Evolutionary conservation across 2,797 vertebrate genomes (phyloP).

Genomic region (Scyliorhinus canicula): DNA sequence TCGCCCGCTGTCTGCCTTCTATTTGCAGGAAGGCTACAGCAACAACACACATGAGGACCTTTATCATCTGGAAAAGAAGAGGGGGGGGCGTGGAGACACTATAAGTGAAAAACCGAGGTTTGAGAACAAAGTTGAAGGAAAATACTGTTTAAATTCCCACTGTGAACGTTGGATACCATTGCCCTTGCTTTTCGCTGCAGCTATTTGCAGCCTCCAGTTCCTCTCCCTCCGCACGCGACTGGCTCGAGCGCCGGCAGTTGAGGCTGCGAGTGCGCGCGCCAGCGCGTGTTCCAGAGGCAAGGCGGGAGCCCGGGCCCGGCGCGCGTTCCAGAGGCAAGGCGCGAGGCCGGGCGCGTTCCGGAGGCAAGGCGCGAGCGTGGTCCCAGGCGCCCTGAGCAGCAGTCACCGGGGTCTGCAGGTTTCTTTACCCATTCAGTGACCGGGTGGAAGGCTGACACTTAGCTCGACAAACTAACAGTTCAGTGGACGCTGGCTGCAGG

Average conservation of each 20-base stretch:
- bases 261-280: background rate
- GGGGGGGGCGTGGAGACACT: background rate
- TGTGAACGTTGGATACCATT: background rate
- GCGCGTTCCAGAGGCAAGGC: background rate
- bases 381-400: too few species aligned
- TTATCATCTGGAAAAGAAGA: slow-evolving; percentile 61
- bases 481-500: background rate
- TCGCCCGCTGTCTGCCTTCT: slow-evolving; percentile 29
- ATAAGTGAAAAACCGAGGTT: background rate
- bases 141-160: background rate
- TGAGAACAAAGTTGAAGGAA: background rate
- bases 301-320: background rate
- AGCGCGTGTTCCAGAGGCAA: background rate
- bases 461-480: background rate
- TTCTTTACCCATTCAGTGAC: background rate
- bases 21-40: slow-evolving; percentile 57
- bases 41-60: slow-evolving; percentile 72
- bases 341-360: background rate
- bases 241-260: background rate
- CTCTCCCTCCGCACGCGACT: background rate
- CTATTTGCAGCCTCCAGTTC: background rate
- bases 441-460: background rate
- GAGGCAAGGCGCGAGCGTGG: background rate
- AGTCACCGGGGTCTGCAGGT: background rate
- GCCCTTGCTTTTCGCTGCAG: slow-evolving; percentile 17